Percentiles rank a stretch among this genome's conserved stretches.
phyloP scores from a whole-genome alignment of 2,797 vertebrate species.

The Geotrypetes seraphini region DNA sequence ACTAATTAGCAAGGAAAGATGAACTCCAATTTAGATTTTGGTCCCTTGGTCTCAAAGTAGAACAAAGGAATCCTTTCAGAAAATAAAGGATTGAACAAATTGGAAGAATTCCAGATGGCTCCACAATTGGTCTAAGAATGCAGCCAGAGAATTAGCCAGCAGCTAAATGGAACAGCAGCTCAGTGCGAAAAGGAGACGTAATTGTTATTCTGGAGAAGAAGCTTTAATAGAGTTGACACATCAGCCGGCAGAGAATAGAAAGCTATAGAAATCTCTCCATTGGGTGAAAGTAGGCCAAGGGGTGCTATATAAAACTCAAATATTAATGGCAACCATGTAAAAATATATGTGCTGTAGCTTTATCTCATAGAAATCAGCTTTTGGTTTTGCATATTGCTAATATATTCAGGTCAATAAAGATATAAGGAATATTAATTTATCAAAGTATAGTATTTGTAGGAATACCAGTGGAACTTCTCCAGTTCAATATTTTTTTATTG shows the following conservation, averaged over 20 bases:
- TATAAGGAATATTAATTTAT: no score
- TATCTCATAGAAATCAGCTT: background rate
- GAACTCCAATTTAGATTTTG: conserved; percentile 1
- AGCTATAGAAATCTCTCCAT: background rate
- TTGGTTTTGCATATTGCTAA: background rate
- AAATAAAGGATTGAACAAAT: conserved; percentile 2
- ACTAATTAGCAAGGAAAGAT: background rate
- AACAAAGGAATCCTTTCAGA: conserved; percentile 24
- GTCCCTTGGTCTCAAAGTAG: conserved; percentile 2
- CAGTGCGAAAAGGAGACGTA: conserved; percentile 2
- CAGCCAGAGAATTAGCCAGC: conserved; percentile 7
- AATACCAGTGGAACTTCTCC: no score
- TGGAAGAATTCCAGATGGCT: conserved; percentile 2
- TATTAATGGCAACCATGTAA: no score
- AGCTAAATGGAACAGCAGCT: conserved; percentile 2
- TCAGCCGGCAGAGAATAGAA: background rate
- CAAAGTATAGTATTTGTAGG: no score
- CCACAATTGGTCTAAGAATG: background rate
- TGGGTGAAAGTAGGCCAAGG: background rate
- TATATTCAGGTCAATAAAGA: no score
- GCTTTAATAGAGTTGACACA: background rate
- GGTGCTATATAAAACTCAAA: background rate
- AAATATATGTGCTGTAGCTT: background rate
- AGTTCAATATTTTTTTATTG: no score
- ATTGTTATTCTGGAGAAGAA: conserved; percentile 11